Base-by-base conservation (phyloP, 2,888 invertebrate genomes). In the Ophraella communa region DNA sequence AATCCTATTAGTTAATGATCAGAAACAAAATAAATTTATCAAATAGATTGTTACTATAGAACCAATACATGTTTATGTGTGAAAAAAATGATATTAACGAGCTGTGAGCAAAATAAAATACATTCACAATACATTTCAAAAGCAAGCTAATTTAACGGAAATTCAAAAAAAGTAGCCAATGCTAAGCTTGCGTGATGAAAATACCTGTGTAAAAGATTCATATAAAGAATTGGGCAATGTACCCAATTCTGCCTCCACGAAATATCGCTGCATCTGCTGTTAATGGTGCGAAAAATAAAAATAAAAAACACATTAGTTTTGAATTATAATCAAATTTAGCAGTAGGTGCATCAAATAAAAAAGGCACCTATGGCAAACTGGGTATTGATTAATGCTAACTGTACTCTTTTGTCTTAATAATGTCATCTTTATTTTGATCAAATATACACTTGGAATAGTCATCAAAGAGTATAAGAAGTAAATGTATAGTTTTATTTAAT, bases 231-330 rank as follows among this genome's bases (percentile, higher is more conserved):
- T 81, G 66, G 81, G 81, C 70, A 91, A 89, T 82, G 90, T 88
- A 83, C 89, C 90, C 84, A 91, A 88, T 85, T 91, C 91, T 78
- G 91, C 91, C 81, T 91, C 91, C 88, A 91, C 89, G 87, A 89
- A 91, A 87, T 91, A 89, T 83, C 88, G 89, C 87, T 90, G 89
- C 88, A 90, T 90, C 87, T 87, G 87, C 91, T 91, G 86, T 68
- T 67, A 60, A 63, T 66, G 65, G 67, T 70, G 65, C 64, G 60
- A 58, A 44, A 67, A 72, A 68, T 65, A 70, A 69, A 62, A 27
- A 65, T n/a, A n/a, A n/a, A 52, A 52, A 51, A 44, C 33, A 44
- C 17, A 62, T 57, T 63, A 58, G 57, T 63, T 51, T 35, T 39
- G 45, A 18, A 45, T 20, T 42, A 14, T 20, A 21, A 49, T 30